Conservation (phyloP, 2,888 invertebrate species). For the Acleris cristana region DNA sequence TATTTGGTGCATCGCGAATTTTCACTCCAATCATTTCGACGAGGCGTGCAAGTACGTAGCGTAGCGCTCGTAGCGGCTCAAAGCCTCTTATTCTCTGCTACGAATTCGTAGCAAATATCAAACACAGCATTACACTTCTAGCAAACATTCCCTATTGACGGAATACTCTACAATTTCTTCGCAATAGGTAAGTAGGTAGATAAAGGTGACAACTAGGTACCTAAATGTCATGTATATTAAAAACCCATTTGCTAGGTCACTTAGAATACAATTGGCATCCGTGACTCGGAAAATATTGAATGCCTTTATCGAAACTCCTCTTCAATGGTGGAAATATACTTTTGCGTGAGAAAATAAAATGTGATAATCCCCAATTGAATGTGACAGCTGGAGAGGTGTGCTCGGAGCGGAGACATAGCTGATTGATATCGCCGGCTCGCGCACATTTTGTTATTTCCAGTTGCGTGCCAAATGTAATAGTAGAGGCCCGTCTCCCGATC, state of each 20-base stretch:
- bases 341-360: conserved; percentile 24
- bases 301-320: conserved; percentile 14
- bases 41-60: not conserved
- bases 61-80: conserved; percentile 14
- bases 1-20: too few species aligned
- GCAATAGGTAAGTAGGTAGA: not conserved
- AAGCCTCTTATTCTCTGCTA: conserved; percentile 13
- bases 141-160: not conserved
- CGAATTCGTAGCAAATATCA: conserved; percentile 20
- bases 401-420: conserved; percentile 14
- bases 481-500: conserved; percentile 3
- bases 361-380: conserved; percentile 24
- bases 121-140: not conserved
- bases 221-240: conserved; percentile 23
- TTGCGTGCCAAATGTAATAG: conserved; percentile 14
- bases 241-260: conserved; percentile 20
- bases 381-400: conserved; percentile 28
- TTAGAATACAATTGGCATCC: conserved; percentile 9
- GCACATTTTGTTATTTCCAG: conserved; percentile 8
- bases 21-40: too few species aligned
- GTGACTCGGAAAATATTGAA: conserved; percentile 25
- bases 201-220: conserved; percentile 7
- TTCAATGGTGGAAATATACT: conserved; percentile 3
- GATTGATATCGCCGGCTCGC: conserved; percentile 18
- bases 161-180: not conserved